Percentiles rank a stretch among this genome's conserved stretches.
phyloP scores from a whole-genome alignment of 1,140 invertebrate genomes.

The Neoseiulus cucumeris region DNA sequence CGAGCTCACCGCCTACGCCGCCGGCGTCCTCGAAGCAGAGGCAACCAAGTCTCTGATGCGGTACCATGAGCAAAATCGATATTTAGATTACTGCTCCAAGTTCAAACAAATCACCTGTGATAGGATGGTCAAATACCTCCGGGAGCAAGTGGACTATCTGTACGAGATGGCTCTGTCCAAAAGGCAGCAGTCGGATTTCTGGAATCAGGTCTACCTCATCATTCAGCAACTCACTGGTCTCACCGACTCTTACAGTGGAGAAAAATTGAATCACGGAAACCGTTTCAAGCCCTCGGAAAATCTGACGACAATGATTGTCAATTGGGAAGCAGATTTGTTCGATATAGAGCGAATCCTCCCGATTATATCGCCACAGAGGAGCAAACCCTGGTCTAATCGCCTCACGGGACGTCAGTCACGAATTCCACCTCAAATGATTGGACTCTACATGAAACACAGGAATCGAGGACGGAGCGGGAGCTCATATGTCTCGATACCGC shows the following conservation, averaged over 20 bases:
- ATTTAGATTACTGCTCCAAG: not conserved
- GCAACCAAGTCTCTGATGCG: not conserved
- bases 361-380: too few species aligned
- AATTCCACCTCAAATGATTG: too few species aligned
- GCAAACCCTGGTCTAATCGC: too few species aligned
- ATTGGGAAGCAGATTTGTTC: not conserved
- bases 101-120: not conserved
- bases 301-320: not conserved
- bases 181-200: not conserved
- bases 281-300: not conserved
- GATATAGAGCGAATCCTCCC: not conserved
- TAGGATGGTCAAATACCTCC: not conserved
- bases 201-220: not conserved
- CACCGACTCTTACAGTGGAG: not conserved
- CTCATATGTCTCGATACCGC: not conserved
- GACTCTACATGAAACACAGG: too few species aligned
- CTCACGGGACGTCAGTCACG: too few species aligned
- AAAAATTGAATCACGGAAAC: not conserved
- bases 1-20: not conserved
- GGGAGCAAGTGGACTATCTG: not conserved
- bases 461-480: too few species aligned
- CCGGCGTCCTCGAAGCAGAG: not conserved
- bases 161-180: not conserved
- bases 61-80: not conserved
- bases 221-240: not conserved